Evolutionary conservation across 1,140 invertebrate genomes (phyloP).

Genomic region (Cataglyphis hispanica): DNA sequence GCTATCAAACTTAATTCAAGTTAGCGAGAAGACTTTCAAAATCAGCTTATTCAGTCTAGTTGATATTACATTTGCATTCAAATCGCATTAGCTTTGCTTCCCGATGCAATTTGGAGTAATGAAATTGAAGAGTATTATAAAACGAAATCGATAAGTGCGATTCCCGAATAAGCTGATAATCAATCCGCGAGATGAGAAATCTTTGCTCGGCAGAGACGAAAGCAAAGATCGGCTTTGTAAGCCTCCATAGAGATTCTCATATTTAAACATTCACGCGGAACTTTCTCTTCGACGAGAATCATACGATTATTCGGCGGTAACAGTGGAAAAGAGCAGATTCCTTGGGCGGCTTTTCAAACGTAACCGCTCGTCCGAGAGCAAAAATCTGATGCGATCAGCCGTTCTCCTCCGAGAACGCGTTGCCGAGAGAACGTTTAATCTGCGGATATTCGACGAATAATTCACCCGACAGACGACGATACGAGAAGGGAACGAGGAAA

Average conservation of each 20-base stretch:
- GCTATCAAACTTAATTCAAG: neutral
- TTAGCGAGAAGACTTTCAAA: neutral
- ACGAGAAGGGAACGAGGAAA: conserved; percentile 30
- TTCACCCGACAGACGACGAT: conserved; percentile 31
- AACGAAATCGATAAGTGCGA: conserved; percentile 21
- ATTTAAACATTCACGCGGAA: conserved; percentile 9
- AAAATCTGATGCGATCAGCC: conserved; percentile 58
- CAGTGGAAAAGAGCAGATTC: conserved; percentile 52
- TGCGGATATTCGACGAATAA: conserved; percentile 47
- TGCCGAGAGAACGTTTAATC: conserved; percentile 51
- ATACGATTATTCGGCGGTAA: conserved; percentile 62
- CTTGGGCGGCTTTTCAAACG: conserved; percentile 39
- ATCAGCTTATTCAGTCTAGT: neutral
- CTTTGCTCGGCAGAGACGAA: neutral
- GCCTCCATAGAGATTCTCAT: conserved; percentile 6
- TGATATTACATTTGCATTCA: neutral
- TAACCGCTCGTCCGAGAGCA: conserved; percentile 49
- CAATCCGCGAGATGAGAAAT: neutral
- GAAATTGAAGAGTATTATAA: conserved; percentile 6
- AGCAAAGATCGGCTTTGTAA: neutral
- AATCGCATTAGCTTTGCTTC: conserved; percentile 3
- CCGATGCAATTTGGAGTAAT: neutral
- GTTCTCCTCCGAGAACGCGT: conserved; percentile 33
- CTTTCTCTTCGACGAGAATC: conserved; percentile 65
- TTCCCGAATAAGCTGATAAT: conserved; percentile 18